Conservation (phyloP, 2,113 vertebrate genomes). For the Platycercus adscitus region DNA sequence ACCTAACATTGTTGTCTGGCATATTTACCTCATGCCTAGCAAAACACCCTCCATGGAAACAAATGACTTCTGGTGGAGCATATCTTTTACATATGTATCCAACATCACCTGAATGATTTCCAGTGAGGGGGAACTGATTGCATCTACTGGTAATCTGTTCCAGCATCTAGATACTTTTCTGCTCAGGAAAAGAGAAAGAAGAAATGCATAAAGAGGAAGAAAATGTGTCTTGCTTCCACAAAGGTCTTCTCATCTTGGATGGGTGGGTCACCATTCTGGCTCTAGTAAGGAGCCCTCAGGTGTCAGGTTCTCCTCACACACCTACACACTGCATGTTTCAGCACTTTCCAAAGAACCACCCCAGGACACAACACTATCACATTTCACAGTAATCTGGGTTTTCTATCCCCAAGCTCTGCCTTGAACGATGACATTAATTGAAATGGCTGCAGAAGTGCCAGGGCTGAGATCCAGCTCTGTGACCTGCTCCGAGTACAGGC, state of each 20-base stretch:
- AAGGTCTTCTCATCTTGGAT: background rate
- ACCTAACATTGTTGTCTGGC: background rate
- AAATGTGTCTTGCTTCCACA: background rate
- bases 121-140: background rate
- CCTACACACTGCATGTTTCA: background rate
- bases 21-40: background rate
- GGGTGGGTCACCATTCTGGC: background rate
- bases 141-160: background rate
- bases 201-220: background rate
- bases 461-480: background rate
- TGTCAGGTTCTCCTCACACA: background rate
- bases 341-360: background rate
- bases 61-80: background rate
- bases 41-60: background rate
- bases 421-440: background rate
- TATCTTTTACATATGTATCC: accelerated
- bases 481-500: background rate
- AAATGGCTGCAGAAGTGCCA: background rate
- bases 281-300: background rate
- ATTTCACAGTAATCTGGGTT: background rate
- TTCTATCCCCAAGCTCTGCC: background rate
- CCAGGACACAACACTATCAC: background rate
- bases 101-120: background rate
- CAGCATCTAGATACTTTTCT: background rate
- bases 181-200: background rate